Percentiles rank a stretch among this genome's conserved stretches.
These are phyloP conservation scores for Xerus inauris DNA, from an alignment of 2,113 vertebrate species.

Conservation along the genomic window DNA sequence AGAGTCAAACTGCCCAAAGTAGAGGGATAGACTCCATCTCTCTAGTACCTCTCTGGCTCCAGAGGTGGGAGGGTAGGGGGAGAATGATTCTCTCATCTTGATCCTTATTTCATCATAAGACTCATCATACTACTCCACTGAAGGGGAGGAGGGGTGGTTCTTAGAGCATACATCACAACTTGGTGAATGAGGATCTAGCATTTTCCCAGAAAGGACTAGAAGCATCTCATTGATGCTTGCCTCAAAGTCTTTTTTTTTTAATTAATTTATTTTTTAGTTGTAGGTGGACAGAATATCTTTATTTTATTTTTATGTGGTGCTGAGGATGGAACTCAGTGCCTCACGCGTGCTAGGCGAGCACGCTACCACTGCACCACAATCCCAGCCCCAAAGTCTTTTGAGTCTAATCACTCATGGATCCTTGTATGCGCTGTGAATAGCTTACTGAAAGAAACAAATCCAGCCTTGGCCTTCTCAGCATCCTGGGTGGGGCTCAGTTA, in stretches of 20 bases:
- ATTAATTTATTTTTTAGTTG: too few species aligned
- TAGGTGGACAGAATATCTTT: too few species aligned
- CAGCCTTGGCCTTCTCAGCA: background rate
- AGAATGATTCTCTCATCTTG: background rate
- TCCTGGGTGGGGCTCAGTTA: background rate
- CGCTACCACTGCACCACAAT: too few species aligned
- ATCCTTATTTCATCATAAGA: background rate
- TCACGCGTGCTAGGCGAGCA: too few species aligned
- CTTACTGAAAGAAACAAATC: background rate
- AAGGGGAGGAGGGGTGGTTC: background rate
- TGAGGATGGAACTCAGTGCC: too few species aligned
- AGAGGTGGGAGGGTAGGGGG: background rate
- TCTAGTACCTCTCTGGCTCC: background rate
- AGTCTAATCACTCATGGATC: background rate
- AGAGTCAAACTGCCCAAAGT: background rate
- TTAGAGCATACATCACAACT: background rate
- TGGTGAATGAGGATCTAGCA: background rate
- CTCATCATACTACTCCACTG: background rate
- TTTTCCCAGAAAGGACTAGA: constrained; percentile 24
- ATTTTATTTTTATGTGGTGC: too few species aligned
- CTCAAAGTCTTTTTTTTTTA: background rate
- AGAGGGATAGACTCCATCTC: background rate
- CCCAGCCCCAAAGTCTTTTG: background rate
- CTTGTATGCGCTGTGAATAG: background rate
- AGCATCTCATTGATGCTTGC: background rate